Percentiles rank a stretch among this genome's conserved stretches.
phyloP scores from a whole-genome alignment of 2,113 vertebrate genomes.

The Rhodinocichla rosea region DNA sequence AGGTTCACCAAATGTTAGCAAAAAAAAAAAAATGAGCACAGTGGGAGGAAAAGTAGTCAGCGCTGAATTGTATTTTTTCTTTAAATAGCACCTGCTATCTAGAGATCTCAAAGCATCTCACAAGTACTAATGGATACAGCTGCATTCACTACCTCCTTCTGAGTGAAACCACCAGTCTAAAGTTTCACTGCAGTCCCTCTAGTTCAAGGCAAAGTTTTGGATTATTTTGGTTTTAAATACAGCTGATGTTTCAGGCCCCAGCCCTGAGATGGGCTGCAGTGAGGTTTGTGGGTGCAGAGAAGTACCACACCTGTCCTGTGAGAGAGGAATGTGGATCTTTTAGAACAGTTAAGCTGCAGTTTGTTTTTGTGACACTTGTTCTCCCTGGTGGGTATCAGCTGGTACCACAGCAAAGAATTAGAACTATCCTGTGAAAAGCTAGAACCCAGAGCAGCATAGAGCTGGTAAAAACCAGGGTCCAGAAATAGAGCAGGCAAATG shows the following conservation, averaged over 20 bases:
- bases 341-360: background rate
- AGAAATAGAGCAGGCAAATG: background rate
- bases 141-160: background rate
- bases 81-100: slow-evolving; percentile 51
- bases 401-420: background rate
- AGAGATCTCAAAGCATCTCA: slow-evolving; percentile 13
- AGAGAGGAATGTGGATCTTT: background rate
- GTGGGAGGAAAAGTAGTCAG: slow-evolving; percentile 15
- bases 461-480: background rate
- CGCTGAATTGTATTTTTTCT: slow-evolving; percentile 1
- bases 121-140: background rate
- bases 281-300: background rate
- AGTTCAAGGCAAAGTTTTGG: background rate
- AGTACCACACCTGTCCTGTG: background rate
- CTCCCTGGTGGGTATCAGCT: background rate
- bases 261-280: background rate
- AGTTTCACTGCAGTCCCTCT: background rate
- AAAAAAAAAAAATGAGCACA: slow-evolving; percentile 23
- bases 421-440: background rate
- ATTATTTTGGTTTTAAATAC: background rate
- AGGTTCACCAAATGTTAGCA: background rate
- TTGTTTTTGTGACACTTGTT: background rate
- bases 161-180: background rate
- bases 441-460: background rate
- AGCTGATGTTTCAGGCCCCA: background rate